These are phyloP conservation scores for Chymomyza procnemis DNA, from an alignment of 2,888 invertebrate genomes.

Conservation along the genomic window DNA sequence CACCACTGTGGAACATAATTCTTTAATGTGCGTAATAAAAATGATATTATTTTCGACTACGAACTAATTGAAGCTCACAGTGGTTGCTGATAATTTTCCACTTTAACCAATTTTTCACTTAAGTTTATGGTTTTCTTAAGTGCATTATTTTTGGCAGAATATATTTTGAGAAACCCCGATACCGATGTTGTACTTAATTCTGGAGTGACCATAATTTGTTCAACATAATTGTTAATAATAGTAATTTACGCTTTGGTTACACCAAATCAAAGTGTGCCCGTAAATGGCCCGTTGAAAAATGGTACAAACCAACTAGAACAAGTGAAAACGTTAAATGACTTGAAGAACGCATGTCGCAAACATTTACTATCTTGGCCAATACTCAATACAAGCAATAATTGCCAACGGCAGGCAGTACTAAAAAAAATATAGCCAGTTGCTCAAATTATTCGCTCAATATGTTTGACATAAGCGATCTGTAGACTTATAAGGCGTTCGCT, in stretches of 20 bases:
- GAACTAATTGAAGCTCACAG: too few species aligned
- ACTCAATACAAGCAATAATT: slow-evolving; percentile 6
- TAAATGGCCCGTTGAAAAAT: slow-evolving; percentile 1
- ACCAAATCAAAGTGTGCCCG: slow-evolving; percentile 32
- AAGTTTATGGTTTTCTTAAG: too few species aligned
- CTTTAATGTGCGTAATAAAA: too few species aligned
- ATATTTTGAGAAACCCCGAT: background rate
- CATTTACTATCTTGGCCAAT: background rate
- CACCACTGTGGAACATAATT: too few species aligned
- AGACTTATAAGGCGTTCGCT: slow-evolving; percentile 49
- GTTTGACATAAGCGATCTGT: slow-evolving; percentile 67
- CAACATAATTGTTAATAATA: slow-evolving; percentile 61
- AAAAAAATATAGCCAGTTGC: slow-evolving; percentile 23
- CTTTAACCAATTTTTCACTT: too few species aligned
- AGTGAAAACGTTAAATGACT: slow-evolving; percentile 54
- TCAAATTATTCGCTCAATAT: slow-evolving; percentile 58
- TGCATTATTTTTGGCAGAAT: background rate
- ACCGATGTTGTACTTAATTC: background rate
- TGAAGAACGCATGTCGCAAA: background rate
- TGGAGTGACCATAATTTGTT: slow-evolving; percentile 61
- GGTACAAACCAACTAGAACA: slow-evolving; percentile 48
- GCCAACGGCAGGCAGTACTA: background rate
- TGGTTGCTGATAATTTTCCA: too few species aligned
- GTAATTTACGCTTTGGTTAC: slow-evolving; percentile 60
- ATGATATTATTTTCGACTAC: too few species aligned